Evolutionary conservation across 2,113 vertebrate genomes (phyloP), one percentile per base, ranked within the genome.

Genomic region (Stegostoma tigrinum): DNA sequence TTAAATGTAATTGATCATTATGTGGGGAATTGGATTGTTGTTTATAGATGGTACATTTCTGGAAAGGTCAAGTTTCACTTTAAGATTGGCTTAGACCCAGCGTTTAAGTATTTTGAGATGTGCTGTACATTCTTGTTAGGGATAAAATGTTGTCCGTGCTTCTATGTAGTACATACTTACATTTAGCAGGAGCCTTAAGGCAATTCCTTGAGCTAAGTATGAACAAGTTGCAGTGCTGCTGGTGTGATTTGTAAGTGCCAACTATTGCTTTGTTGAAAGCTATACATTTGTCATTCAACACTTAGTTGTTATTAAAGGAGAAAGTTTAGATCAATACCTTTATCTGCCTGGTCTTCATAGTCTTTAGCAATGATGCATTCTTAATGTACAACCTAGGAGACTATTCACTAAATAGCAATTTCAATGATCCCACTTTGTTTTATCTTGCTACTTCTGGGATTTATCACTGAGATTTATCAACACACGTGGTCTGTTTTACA

Each of bases 51-150:
- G 42, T 68, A 38, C 94, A 52, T 70, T 87, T 72, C 75, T 30
- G 91, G 21, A 30, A 70, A 95, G 94, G 68, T 95, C 94, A 95
- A 23, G 12, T 95, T 95, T 95, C 94, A 75, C 12, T 75, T 30
- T 95, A 45, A 42, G 72, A 27, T 75, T 95, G 94, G 66, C 67
- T 95, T 48, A 27, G 94, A 30, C 2, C 67, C 67, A 95, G 42
- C 52, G 68, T 95, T 42, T 48, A 19, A 45, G 68, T 95, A 95
- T 95, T 95, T 95, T 95, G 94, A 95, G 94, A 72, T 45, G 67
- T 95, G 19, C 19, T 38, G 6, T 42, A 93, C 48, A 34, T 75
- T 95, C 68, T 72, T 24, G 72, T 95, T 95, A 27, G 72, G 42
- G 94, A 17, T 94, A 52, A 95, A 72, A 95, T 72, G 66, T 72